Evolutionary conservation across 2,888 invertebrate genomes (phyloP).

Genomic region (Vandiemenella viatica): DNA sequence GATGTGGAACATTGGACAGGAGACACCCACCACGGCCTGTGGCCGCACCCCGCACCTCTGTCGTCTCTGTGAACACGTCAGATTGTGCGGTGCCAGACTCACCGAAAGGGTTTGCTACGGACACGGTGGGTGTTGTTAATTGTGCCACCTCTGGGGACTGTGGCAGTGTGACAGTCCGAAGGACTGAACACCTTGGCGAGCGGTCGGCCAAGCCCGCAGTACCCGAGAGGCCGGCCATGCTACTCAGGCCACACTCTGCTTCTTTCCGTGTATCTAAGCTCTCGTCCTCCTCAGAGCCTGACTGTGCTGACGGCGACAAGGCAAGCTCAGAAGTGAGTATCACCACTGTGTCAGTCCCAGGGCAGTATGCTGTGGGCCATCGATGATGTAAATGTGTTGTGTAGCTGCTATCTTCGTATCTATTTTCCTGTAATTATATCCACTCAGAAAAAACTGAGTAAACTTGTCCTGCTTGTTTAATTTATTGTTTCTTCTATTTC

Average conservation of each 20-base stretch:
- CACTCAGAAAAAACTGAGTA: too few relatives aligned
- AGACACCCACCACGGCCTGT: constrained; percentile 33
- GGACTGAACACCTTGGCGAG: constrained; percentile 20
- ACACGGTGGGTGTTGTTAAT: neutral
- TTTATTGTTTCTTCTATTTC: too few relatives aligned
- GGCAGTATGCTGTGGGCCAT: too few relatives aligned
- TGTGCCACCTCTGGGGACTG: constrained; percentile 16
- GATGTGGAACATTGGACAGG: constrained; percentile 18
- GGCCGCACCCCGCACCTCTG: constrained; percentile 35
- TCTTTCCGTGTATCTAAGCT: constrained; percentile 10
- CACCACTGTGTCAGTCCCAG: too few relatives aligned
- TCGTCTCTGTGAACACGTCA: neutral
- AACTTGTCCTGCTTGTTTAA: too few relatives aligned
- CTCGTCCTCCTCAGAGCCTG: constrained; percentile 7
- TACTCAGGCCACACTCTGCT: constrained; percentile 34
- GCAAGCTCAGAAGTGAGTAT: constrained; percentile 7
- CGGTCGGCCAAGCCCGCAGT: constrained; percentile 55
- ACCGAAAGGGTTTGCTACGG: neutral
- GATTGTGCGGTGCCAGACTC: neutral
- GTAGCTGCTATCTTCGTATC: too few relatives aligned
- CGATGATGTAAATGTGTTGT: too few relatives aligned
- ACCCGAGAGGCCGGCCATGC: constrained; percentile 61
- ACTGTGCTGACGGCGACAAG: constrained; percentile 3
- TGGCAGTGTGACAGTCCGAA: constrained; percentile 27
- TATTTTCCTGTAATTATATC: too few relatives aligned